phyloP scores from a whole-genome alignment of 2,113 vertebrate genomes.

The Merops nubicus region DNA sequence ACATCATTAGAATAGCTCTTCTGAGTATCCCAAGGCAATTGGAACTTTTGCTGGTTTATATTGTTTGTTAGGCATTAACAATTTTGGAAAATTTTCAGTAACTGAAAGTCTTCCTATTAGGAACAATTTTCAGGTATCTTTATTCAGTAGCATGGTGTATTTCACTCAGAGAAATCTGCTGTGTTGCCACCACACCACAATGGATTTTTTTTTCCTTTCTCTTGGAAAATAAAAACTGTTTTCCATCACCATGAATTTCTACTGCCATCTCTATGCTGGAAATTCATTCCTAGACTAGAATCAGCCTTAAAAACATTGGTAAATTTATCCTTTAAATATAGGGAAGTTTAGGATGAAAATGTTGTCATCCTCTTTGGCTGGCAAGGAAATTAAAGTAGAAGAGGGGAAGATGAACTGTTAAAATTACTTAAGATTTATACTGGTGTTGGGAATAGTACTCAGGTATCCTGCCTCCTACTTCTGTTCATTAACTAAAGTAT shows the following conservation, averaged over 20 bases:
- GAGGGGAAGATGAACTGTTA: background rate
- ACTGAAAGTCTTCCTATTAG: background rate
- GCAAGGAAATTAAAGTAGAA: background rate
- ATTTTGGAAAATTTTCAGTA: background rate
- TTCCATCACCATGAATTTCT: background rate
- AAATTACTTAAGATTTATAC: background rate
- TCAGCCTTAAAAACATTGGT: background rate
- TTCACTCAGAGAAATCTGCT: background rate
- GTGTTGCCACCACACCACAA: background rate
- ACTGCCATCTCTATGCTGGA: background rate
- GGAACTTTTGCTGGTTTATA: background rate
- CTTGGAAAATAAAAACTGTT: background rate
- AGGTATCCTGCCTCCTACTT: background rate
- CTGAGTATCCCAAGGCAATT: background rate
- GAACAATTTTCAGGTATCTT: fast-evolving
- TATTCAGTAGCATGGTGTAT: background rate
- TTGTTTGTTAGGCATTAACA: background rate
- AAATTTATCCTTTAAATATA: background rate
- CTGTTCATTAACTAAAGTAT: background rate
- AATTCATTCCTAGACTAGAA: background rate
- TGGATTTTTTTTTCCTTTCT: background rate
- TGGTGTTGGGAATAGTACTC: background rate
- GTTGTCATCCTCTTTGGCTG: background rate
- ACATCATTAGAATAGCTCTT: background rate
- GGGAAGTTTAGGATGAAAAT: fast-evolving